Evolutionary conservation across 2,888 invertebrate species (phyloP).

Genomic region (Rhaphigaster nebulosa): DNA sequence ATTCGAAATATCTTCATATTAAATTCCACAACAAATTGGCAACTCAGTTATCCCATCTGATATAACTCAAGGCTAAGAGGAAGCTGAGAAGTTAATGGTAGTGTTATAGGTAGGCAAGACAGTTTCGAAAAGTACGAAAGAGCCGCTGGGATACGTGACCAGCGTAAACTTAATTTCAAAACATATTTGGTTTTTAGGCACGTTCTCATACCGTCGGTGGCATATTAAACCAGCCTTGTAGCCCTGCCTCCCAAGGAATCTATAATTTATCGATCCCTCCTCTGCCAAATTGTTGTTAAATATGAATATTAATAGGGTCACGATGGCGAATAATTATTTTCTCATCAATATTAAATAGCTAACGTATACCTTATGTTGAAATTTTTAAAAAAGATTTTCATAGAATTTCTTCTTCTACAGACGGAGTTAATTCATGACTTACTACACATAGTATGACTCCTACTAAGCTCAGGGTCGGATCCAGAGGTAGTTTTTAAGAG

Average conservation of each 20-base stretch:
- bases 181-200: constrained; percentile 41
- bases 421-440: no score
- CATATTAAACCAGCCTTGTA: neutral
- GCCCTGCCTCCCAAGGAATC: neutral
- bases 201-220: neutral
- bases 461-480: no score
- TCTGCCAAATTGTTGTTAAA: neutral
- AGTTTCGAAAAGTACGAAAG: neutral
- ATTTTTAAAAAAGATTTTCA: no score
- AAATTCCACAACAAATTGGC: neutral
- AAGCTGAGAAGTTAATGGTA: neutral
- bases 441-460: no score
- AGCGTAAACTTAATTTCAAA: constrained; percentile 13
- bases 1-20: neutral
- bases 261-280: neutral
- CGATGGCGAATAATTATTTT: neutral
- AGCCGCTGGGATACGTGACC: neutral
- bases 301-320: neutral
- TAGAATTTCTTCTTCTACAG: no score
- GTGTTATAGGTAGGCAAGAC: neutral
- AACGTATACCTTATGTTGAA: no score
- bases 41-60: neutral
- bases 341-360: neutral
- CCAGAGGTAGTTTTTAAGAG: no score
- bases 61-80: neutral